phyloP scores from a whole-genome alignment of 2,888 invertebrate genomes.

The Chloromyia formosa region DNA sequence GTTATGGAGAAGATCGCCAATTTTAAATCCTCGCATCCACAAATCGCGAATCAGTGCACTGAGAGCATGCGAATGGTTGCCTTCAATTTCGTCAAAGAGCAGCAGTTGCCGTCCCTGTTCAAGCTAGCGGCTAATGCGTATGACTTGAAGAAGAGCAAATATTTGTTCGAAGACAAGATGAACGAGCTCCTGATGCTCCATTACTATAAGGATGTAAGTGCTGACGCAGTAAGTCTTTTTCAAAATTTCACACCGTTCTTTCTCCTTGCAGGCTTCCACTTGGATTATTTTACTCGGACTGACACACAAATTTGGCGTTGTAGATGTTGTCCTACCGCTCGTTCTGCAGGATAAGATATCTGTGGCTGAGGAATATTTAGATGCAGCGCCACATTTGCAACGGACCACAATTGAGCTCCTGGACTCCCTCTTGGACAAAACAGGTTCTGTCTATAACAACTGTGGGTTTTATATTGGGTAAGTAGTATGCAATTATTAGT shows the following conservation, averaged over 20 bases:
- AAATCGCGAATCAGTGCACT: constrained; percentile 65
- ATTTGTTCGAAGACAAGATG: constrained; percentile 71
- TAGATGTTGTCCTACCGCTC: constrained; percentile 79
- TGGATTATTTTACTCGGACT: constrained; percentile 73
- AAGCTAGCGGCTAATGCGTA: constrained; percentile 73
- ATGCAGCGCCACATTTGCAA: constrained; percentile 72
- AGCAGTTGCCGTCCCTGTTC: constrained; percentile 72
- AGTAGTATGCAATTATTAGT: constrained; percentile 51
- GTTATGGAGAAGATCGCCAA: constrained; percentile 71
- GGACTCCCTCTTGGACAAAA: constrained; percentile 74
- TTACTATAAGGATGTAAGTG: constrained; percentile 72
- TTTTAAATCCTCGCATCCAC: constrained; percentile 64
- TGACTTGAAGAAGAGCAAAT: constrained; percentile 70
- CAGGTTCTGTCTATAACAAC: constrained; percentile 67
- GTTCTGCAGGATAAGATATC: constrained; percentile 82
- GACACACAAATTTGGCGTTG: constrained; percentile 73
- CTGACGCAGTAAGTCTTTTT: constrained; percentile 27
- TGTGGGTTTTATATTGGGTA: constrained; percentile 69
- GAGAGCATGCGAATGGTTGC: constrained; percentile 73
- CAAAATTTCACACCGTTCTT: constrained; percentile 23
- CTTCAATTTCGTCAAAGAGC: constrained; percentile 75
- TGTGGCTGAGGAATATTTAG: constrained; percentile 79
- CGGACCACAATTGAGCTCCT: constrained; percentile 73
- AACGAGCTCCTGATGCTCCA: constrained; percentile 68
- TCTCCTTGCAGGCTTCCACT: constrained; percentile 70